Percentiles rank a stretch among this genome's conserved stretches.
These are phyloP conservation scores for Aphelenchoides fujianensis DNA, from an alignment of 1,140 invertebrate genomes.

Conservation along the genomic window DNA sequence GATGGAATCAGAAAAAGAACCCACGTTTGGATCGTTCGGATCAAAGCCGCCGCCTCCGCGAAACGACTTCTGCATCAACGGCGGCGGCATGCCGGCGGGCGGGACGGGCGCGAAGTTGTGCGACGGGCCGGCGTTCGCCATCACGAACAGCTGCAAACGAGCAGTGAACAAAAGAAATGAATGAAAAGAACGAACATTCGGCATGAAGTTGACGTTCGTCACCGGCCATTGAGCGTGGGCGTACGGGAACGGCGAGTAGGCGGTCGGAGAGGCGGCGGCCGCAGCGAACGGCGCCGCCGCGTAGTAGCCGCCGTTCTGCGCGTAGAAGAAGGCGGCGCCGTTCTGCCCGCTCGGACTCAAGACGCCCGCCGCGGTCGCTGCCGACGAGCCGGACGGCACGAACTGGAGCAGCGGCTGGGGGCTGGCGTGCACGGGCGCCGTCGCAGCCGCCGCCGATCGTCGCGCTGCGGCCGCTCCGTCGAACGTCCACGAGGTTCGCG, in stretches of 20 bases:
- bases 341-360: not conserved
- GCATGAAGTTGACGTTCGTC: constrained; percentile 19
- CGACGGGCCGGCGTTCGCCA: not conserved
- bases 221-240: constrained; percentile 1
- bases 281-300: not conserved
- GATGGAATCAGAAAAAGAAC: too few species aligned
- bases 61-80: not conserved
- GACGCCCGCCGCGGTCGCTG: not conserved
- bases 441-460: too few species aligned
- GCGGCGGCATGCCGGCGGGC: not conserved
- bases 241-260: not conserved
- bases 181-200: not conserved
- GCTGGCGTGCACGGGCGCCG: not conserved
- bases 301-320: not conserved
- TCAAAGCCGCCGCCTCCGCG: not conserved
- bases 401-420: not conserved
- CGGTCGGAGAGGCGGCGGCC: not conserved
- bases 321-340: not conserved
- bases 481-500: not conserved
- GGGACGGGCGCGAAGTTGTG: not conserved
- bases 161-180: not conserved
- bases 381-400: not conserved
- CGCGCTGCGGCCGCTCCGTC: not conserved
- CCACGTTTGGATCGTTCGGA: not conserved
- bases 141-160: not conserved